Percentiles rank a stretch among this genome's conserved stretches.
Conservation (phyloP, 2,888 invertebrate species). For the Cephus sareptanus region DNA sequence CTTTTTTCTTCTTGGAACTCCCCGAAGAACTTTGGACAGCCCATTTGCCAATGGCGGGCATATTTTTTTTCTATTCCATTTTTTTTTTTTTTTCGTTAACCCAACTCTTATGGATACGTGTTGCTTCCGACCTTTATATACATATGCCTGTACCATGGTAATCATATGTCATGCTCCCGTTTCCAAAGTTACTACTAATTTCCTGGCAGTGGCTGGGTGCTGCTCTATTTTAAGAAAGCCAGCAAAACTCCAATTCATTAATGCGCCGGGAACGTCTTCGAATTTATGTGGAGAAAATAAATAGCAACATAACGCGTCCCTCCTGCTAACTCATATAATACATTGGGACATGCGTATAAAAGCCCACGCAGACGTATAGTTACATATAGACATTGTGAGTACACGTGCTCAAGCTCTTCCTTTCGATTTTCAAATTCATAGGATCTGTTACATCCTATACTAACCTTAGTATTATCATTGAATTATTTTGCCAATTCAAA, state of each 20-base stretch:
- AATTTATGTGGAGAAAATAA: not conserved
- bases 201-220: not conserved
- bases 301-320: not conserved
- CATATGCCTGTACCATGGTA: not conserved
- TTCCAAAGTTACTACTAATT: not conserved
- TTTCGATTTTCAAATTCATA: not conserved
- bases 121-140: not conserved
- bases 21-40: not conserved
- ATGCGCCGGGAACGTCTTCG: not conserved
- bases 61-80: not conserved
- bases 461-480: not conserved
- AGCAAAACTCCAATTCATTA: not conserved
- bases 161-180: not conserved
- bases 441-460: not conserved
- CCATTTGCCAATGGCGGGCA: not conserved
- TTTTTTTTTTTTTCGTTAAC: not conserved
- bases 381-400: not conserved
- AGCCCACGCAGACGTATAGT: not conserved
- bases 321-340: not conserved
- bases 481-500: not conserved
- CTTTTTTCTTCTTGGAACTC: not conserved
- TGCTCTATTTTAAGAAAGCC: not conserved
- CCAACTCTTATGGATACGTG: not conserved
- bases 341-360: not conserved
- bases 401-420: not conserved